These are phyloP conservation scores for Hestina assimilis DNA, from an alignment of 1,140 invertebrate genomes.

Conservation along the genomic window DNA sequence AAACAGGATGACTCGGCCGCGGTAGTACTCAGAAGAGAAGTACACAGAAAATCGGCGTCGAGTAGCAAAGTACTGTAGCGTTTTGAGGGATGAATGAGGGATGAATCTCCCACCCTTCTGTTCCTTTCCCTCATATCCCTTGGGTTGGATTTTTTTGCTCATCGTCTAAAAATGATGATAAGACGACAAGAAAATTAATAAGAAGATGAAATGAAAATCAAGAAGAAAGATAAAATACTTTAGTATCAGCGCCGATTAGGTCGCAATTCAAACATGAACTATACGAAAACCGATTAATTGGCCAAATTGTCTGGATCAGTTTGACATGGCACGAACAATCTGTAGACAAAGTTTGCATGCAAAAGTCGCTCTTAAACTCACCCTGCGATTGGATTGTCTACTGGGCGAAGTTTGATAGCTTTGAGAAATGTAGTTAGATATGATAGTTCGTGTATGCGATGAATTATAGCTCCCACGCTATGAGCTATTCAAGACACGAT, in stretches of 20 bases:
- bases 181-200: no score
- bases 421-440: conserved; percentile 61
- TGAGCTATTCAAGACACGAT: conserved; percentile 47
- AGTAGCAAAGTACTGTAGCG: no score
- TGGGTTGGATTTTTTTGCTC: no score
- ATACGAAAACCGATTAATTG: conserved; percentile 57
- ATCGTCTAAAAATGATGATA: no score
- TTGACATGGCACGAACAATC: conserved; percentile 62
- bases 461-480: conserved; percentile 49
- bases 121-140: no score
- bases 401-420: conserved; percentile 65
- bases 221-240: background rate
- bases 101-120: no score
- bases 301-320: conserved; percentile 58
- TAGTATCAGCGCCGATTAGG: conserved; percentile 3
- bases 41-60: no score
- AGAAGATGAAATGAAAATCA: no score
- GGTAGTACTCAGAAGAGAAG: no score
- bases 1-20: no score
- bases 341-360: conserved; percentile 66
- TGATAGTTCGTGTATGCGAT: conserved; percentile 53
- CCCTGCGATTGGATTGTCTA: conserved; percentile 66
- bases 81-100: no score
- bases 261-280: conserved; percentile 43
- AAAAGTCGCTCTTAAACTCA: conserved; percentile 62